Conservation (phyloP, 1,140 invertebrate species). For the Magallana angulata region DNA sequence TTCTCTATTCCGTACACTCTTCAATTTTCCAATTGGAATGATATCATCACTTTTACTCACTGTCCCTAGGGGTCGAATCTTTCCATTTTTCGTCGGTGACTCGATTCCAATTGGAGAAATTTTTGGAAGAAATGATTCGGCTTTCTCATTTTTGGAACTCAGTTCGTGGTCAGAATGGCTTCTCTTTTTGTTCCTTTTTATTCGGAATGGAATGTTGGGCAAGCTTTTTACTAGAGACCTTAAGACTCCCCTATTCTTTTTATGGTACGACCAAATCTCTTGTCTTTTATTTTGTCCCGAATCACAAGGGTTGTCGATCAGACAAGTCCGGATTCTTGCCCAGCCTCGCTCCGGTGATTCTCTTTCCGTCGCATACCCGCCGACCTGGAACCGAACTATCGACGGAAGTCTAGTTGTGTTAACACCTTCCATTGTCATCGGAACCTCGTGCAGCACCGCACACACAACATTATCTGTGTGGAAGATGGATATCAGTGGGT, state of each 20-base stretch:
- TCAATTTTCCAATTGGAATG: neutral
- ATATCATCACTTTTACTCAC: constrained; percentile 40
- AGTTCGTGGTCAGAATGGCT: constrained; percentile 34
- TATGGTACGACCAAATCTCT: constrained; percentile 56
- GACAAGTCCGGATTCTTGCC: constrained; percentile 46
- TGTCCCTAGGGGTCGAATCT: constrained; percentile 40
- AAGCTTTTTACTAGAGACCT: constrained; percentile 55
- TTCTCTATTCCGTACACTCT: neutral
- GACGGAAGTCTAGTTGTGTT: constrained; percentile 39
- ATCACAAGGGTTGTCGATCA: constrained; percentile 57
- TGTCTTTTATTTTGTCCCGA: constrained; percentile 49
- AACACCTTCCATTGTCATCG: constrained; percentile 45
- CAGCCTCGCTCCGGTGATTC: constrained; percentile 45
- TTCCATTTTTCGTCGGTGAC: constrained; percentile 23
- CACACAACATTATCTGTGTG: neutral
- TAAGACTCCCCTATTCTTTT: constrained; percentile 53
- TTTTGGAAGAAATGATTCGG: constrained; percentile 44
- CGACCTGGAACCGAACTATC: constrained; percentile 44
- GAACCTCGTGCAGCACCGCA: neutral
- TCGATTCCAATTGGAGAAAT: constrained; percentile 38
- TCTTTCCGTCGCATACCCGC: constrained; percentile 40
- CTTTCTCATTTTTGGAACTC: neutral
- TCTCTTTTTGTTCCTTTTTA: constrained; percentile 42
- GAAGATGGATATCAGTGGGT: neutral
- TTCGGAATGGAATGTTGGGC: constrained; percentile 56